Base-by-base conservation (phyloP, 1,140 invertebrate genomes). In the Amphibalanus amphitrite region DNA sequence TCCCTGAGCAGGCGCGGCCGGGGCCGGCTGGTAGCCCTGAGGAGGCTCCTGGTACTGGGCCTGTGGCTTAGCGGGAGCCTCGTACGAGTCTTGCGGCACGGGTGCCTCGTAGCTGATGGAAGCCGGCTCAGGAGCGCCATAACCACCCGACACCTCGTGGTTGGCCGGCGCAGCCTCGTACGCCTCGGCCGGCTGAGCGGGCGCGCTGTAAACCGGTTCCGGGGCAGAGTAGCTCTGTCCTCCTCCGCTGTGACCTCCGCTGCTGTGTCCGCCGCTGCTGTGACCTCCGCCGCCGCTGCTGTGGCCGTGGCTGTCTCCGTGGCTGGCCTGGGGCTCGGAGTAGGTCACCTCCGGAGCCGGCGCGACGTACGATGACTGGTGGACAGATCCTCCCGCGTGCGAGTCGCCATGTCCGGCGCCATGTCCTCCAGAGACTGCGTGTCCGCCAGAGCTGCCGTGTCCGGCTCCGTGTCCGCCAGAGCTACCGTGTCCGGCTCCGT, bases 61-160 rank as follows among this genome's bases (percentile, higher is more conserved):
- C 28, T 23, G 72, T 10, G 30, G 29, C 28, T 47, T 71, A n/a
- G 29, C 30, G n/a, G 26, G 71, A 26, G 71, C 28, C 71, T 69
- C 67, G 67, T 64, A 64, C 29, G 70, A 69, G 40, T 70, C 28
- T 23, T 33, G 67, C 29, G 28, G 67, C 28, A 70, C 30, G 1
- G 30, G 33, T 28, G 67, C 59, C 29, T 73, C 28, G 40, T 40
- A 73, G 70, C 38, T 72, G 64, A n/a, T 29, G 13, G 47, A 13
- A 13, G 10, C 10, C 47, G 47, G 47, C 47, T 59, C 47, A 20
- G 47, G 47, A 20, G 47, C 47, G 10, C 47, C 47, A 23, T 59
- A 59, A 3, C 20, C 47, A 20, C 23, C 47, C 10, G 47, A 13
- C 17, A 23, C 47, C 47, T 59, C 13, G 47, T 59, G 47, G 13